Conservation (phyloP, 2,888 invertebrate genomes). For the Caenorhabditis virilis region DNA sequence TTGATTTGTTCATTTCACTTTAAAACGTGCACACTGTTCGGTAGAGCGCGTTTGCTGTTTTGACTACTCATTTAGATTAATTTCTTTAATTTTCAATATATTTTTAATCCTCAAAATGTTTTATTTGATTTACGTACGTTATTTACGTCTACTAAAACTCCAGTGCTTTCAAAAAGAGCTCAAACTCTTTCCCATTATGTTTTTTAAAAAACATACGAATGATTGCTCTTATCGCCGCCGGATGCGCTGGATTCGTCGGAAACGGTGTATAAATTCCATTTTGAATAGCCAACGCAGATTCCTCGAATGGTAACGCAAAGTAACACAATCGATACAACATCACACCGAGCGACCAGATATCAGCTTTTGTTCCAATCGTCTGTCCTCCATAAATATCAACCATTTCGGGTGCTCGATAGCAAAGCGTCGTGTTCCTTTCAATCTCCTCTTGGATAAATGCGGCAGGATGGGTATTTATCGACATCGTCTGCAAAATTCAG, state of each 20-base stretch:
- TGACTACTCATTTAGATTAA: too few relatives aligned
- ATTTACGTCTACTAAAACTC: too few relatives aligned
- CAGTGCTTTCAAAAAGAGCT: too few relatives aligned
- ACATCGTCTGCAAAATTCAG: too few relatives aligned
- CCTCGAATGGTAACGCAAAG: conserved; percentile 86
- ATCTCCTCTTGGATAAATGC: conserved; percentile 63
- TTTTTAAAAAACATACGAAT: conserved; percentile 77
- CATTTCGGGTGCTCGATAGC: conserved; percentile 90
- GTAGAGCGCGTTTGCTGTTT: too few relatives aligned
- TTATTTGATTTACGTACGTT: too few relatives aligned
- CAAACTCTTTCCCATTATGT: too few relatives aligned
- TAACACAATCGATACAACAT: conserved; percentile 86
- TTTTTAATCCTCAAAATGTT: too few relatives aligned
- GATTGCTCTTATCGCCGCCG: conserved; percentile 77
- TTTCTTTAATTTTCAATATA: too few relatives aligned
- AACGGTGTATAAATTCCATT: conserved; percentile 81
- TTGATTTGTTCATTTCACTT: too few relatives aligned
- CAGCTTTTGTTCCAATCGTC: conserved; percentile 74
- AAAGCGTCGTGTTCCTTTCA: conserved; percentile 80
- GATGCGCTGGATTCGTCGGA: conserved; percentile 79
- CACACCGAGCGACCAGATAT: conserved; percentile 79
- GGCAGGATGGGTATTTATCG: conserved; percentile 48
- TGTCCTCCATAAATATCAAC: conserved; percentile 85
- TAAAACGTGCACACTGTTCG: too few relatives aligned
- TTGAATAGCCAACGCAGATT: conserved; percentile 89